Conservation (phyloP, 2,888 invertebrate species). For the Hyppa rectilinea region DNA sequence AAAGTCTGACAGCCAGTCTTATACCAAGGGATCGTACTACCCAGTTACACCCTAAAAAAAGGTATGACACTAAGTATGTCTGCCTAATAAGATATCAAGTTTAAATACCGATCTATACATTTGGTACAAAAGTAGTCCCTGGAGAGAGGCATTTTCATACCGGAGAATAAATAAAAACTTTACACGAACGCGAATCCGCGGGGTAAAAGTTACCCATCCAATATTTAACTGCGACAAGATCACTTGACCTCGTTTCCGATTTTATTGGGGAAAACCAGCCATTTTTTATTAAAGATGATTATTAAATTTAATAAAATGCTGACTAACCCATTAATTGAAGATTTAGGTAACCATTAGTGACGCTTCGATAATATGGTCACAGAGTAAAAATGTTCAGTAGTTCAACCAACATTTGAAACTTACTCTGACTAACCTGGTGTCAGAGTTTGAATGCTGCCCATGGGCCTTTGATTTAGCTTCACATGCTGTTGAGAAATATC, state of each 20-base stretch:
- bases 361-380: background rate
- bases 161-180: background rate
- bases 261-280: conserved; percentile 21
- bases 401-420: no score
- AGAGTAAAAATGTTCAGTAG: background rate
- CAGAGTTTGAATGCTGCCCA: no score
- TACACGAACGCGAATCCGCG: background rate
- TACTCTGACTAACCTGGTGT: no score
- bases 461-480: no score
- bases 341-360: conserved; percentile 55
- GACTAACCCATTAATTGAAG: conserved; percentile 57
- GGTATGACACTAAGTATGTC: no score
- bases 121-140: background rate
- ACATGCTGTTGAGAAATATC: no score
- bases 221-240: conserved; percentile 13
- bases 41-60: no score
- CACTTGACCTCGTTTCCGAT: background rate
- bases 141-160: background rate
- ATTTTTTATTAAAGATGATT: conserved; percentile 35
- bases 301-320: conserved; percentile 44
- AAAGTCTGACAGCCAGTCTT: no score
- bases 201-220: no score
- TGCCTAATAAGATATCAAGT: no score
- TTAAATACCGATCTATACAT: background rate
- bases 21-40: no score